A percentile compares a stretch with the other conserved stretches of the same genome.
phyloP scores from a whole-genome alignment of 2,888 invertebrate species.

The Lordiphosa fenestrarum region DNA sequence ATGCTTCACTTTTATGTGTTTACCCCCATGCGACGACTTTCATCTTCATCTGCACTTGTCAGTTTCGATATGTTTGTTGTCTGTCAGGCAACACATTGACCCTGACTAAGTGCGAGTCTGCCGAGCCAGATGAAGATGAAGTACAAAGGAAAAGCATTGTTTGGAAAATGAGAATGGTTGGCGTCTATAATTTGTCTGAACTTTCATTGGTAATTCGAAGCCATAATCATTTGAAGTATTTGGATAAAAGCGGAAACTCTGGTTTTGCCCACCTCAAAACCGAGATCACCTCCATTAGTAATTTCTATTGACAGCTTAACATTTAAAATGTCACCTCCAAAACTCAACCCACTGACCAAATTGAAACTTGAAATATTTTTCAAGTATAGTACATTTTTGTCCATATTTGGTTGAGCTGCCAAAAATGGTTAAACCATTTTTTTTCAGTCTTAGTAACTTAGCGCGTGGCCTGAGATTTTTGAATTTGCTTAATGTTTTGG shows the following conservation, averaged over 20 bases:
- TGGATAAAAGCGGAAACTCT: constrained; percentile 37
- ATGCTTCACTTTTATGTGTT: constrained; percentile 6
- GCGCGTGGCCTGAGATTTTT: constrained; percentile 49
- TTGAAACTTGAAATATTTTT: constrained; percentile 46
- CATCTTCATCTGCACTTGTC: constrained; percentile 29
- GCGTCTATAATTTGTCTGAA: constrained; percentile 55
- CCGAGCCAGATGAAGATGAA: constrained; percentile 20
- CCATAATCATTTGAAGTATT: constrained; percentile 22
- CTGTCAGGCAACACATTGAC: constrained; percentile 61
- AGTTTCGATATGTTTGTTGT: constrained; percentile 36
- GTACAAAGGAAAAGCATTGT: constrained; percentile 55
- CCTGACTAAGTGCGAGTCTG: constrained; percentile 40
- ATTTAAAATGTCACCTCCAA: constrained; percentile 59
- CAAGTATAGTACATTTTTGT: constrained; percentile 35
- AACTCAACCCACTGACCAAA: constrained; percentile 27
- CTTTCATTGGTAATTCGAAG: constrained; percentile 23
- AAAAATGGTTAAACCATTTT: constrained; percentile 53
- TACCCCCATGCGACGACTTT: constrained; percentile 23
- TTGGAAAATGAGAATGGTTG: constrained; percentile 26
- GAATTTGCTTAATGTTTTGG: constrained; percentile 62
- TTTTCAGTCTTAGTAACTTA: constrained; percentile 29
- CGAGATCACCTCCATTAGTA: constrained; percentile 26
- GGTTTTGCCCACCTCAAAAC: constrained; percentile 21
- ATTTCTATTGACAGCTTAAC: constrained; percentile 59
- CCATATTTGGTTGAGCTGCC: constrained; percentile 43